Conservation (phyloP, 2,888 invertebrate genomes). For the Hirtodrosophila histrioides region DNA sequence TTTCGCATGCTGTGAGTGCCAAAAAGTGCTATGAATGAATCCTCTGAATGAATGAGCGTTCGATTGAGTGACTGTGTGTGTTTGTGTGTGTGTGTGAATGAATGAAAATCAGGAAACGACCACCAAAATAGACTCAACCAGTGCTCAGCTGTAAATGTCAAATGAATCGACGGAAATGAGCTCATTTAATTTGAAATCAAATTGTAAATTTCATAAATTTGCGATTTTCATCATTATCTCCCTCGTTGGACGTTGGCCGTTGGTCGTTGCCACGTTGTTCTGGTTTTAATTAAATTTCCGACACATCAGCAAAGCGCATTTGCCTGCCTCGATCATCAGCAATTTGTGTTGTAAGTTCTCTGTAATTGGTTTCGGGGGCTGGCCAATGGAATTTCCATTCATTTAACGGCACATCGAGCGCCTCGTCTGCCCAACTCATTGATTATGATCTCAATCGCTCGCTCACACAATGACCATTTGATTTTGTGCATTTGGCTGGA, state of each 20-base stretch:
- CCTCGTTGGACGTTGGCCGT: conserved; percentile 19
- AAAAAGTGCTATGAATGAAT: conserved; percentile 61
- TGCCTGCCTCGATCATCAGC: conserved; percentile 27
- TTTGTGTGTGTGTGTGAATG: conserved; percentile 31
- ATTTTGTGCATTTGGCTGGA: conserved; percentile 67
- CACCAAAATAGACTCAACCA: conserved; percentile 38
- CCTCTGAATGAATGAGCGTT: conserved; percentile 45
- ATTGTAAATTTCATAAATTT: conserved; percentile 61
- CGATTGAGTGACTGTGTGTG: conserved; percentile 5
- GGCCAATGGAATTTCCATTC: conserved; percentile 69
- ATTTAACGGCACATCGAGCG: conserved; percentile 68
- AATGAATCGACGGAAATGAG: conserved; percentile 72
- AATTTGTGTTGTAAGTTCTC: conserved; percentile 42
- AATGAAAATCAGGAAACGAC: conserved; percentile 65
- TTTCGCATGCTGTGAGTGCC: conserved; percentile 74
- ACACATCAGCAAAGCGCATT: conserved; percentile 58
- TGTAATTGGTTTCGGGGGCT: conserved; percentile 50
- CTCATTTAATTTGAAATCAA: conserved; percentile 68
- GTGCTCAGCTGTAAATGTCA: conserved; percentile 54
- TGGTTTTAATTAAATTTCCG: conserved; percentile 75
- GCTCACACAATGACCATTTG: conserved; percentile 57
- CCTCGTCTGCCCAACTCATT: conserved; percentile 38
- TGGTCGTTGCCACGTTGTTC: conserved; percentile 25
- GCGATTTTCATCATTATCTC: conserved; percentile 42
- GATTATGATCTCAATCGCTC: conserved; percentile 66